Evolutionary conservation across 2,797 vertebrate genomes (phyloP), one percentile per base, ranked within the genome.

Genomic region (Fistularia commersonii): DNA sequence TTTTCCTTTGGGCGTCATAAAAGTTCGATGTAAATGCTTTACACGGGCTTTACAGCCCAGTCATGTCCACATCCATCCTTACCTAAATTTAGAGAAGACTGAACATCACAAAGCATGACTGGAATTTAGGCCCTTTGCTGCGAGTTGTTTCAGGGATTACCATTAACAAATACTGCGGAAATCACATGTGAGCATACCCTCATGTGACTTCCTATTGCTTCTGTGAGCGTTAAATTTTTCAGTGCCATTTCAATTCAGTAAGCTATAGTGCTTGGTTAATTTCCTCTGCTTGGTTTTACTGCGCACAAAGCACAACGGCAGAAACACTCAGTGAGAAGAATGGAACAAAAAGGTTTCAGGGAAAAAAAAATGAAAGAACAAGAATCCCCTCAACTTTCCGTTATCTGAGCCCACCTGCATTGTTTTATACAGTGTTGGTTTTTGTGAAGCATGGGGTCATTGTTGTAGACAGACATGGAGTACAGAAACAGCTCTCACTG

Each of bases 151-250:
- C 72, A 66, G 64, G 73, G 78, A 86, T 87, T 84, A 86, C 57
- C 68, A 64, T 80, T 61, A 77, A 79, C 72, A 84, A 83, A 84
- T 72, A 69, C 67, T 57, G 71, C 64, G 61, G 80, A 86, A 88
- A 81, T 85, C 65, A 81, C 68, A 80, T 68, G 69, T 68, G 59
- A 72, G 63, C 66, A 53, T 79, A 80, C 68, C 57, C 65, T 80
- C 81, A 72, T 77, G 64, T 82, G 75, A 86, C 77, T 85, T 88
- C 81, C 80, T 81, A 69, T 85, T 80, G 69, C 74, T 70, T 73
- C 64, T 75, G 66, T 61, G 77, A 74, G 69, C 32, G 34, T 77
- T 76, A 69, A 64, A 55, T 13, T 1, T 40, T 54, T 43, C 68
- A 32, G 13, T 44, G 64, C 61, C 69, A 69, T 75, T 77, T 69